Percentiles rank a stretch among this genome's conserved stretches.
Conservation (phyloP, 2,888 invertebrate species). For the Himalopsyche tibetana region DNA sequence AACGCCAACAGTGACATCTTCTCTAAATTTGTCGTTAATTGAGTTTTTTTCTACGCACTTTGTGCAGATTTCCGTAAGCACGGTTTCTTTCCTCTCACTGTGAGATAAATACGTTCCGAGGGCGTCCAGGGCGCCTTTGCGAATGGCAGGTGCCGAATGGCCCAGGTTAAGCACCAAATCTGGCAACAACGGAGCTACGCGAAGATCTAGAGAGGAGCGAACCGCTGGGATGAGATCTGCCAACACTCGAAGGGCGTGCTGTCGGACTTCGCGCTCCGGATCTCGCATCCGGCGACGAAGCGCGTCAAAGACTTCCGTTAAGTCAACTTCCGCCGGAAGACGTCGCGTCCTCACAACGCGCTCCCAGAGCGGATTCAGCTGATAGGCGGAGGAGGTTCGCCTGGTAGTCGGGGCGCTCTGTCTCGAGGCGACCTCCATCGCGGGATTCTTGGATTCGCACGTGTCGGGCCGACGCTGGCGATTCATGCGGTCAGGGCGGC, state of each 20-base stretch:
- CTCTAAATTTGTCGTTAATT: slow-evolving; percentile 75
- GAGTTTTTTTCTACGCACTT: slow-evolving; percentile 81
- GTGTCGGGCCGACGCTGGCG: slow-evolving; percentile 49
- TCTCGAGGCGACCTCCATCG: slow-evolving; percentile 55
- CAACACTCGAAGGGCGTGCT: slow-evolving; percentile 87
- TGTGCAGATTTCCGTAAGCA: slow-evolving; percentile 80
- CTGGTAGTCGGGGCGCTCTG: slow-evolving; percentile 48
- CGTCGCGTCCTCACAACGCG: slow-evolving; percentile 85
- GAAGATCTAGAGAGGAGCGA: slow-evolving; percentile 81
- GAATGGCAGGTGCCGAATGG: slow-evolving; percentile 86
- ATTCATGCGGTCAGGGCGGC: slow-evolving; percentile 49
- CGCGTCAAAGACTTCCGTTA: slow-evolving; percentile 82
- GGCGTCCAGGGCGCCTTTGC: slow-evolving; percentile 87
- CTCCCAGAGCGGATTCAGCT: slow-evolving; percentile 88
- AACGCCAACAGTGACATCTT: slow-evolving; percentile 80
- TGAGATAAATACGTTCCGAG: slow-evolving; percentile 84
- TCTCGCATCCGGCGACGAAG: slow-evolving; percentile 84
- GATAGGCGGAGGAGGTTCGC: slow-evolving; percentile 68
- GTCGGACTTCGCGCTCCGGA: slow-evolving; percentile 90
- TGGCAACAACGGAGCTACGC: slow-evolving; percentile 80
- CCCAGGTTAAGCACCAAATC: slow-evolving; percentile 88
- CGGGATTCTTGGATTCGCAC: slow-evolving; percentile 28
- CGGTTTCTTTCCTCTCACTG: slow-evolving; percentile 82
- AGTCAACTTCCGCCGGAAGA: slow-evolving; percentile 83
- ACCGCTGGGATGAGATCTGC: slow-evolving; percentile 87